Percentiles rank a stretch among this genome's conserved stretches.
These are phyloP conservation scores for Rhyacophila brunnea DNA, from an alignment of 1,140 invertebrate genomes.

Conservation along the genomic window DNA sequence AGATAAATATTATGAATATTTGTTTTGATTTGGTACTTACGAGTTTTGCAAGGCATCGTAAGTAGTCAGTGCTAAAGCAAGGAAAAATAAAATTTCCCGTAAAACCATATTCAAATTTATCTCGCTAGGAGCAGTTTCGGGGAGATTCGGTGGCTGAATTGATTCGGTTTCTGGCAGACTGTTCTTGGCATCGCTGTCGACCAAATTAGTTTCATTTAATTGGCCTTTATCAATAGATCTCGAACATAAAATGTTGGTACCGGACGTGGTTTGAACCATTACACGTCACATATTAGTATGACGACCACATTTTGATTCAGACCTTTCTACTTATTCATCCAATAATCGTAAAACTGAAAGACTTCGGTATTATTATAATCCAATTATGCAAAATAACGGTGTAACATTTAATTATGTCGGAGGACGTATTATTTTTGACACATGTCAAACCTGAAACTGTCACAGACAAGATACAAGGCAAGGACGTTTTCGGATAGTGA, in stretches of 20 bases:
- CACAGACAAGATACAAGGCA: no score
- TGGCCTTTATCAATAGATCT: conserved; percentile 14
- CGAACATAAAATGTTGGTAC: conserved; percentile 6
- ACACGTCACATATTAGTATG: conserved; percentile 19
- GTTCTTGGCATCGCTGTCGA: conserved; percentile 19
- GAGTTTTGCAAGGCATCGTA: conserved; percentile 62
- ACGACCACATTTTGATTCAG: not conserved
- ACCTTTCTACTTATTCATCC: not conserved
- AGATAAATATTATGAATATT: no score
- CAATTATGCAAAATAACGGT: conserved; percentile 11
- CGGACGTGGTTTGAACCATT: conserved; percentile 15
- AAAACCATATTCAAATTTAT: conserved; percentile 51
- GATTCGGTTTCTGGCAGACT: conserved; percentile 10
- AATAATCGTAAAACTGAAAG: not conserved
- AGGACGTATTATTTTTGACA: conserved; percentile 21
- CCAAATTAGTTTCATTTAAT: conserved; percentile 14
- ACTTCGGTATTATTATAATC: conserved; percentile 12
- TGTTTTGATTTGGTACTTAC: conserved; percentile 50
- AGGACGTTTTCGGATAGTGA: no score
- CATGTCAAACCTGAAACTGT: conserved; percentile 14
- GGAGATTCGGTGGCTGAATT: not conserved
- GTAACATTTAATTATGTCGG: not conserved
- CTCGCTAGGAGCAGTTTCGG: conserved; percentile 38
- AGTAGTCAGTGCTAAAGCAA: conserved; percentile 54
- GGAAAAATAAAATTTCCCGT: conserved; percentile 50